Base-by-base conservation (phyloP, 1,140 invertebrate genomes). In the Philopotamus ludificatus region DNA sequence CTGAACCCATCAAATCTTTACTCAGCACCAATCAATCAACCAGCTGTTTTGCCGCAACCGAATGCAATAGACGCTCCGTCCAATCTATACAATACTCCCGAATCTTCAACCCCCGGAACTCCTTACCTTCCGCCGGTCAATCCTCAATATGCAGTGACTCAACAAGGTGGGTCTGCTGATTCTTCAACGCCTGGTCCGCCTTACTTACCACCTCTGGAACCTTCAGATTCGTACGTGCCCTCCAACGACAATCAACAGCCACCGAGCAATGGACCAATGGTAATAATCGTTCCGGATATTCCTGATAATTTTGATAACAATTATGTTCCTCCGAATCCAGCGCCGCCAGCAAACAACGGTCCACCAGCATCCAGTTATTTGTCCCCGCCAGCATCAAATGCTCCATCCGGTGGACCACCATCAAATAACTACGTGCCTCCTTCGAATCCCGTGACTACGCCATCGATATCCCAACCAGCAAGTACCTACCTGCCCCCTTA, bases 211-310 rank as follows among this genome's bases (percentile, higher is more conserved):
- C n/a, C n/a, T n/a, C n/a, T n/a, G n/a, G n/a, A n/a, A n/a, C 57
- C 39, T 44, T 18, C 57, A 2, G 23, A 59, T 18, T 59, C 57
- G 28, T 59, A 59, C 18, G 44, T 68, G 15, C 58, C 23, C 4
- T 39, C 70, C 39, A 20, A 23, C 2, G 60, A 57, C 16, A 65
- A 62, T 22, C 66, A 62, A 1, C 68, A 71, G 44, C 70, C 67
- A 55, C 71, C 73, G 20, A 70, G 53, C 15, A 67, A 61, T 50
- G 65, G 71, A 44, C 60, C 53, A 9, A 70, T 44, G 21, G n/a
- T n/a, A n/a, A n/a, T n/a, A n/a, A n/a, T n/a, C 75, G 75, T 20
- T 64, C 75, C 16, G 76, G 75, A 63, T 77, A 77, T n/a, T n/a
- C 39, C n/a, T n/a, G n/a, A n/a, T n/a, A n/a, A n/a, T n/a, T n/a